A percentile compares a stretch with the other conserved stretches of the same genome.
phyloP scores from a whole-genome alignment of 1,140 invertebrate species.

The Drosophila punjabiensis region DNA sequence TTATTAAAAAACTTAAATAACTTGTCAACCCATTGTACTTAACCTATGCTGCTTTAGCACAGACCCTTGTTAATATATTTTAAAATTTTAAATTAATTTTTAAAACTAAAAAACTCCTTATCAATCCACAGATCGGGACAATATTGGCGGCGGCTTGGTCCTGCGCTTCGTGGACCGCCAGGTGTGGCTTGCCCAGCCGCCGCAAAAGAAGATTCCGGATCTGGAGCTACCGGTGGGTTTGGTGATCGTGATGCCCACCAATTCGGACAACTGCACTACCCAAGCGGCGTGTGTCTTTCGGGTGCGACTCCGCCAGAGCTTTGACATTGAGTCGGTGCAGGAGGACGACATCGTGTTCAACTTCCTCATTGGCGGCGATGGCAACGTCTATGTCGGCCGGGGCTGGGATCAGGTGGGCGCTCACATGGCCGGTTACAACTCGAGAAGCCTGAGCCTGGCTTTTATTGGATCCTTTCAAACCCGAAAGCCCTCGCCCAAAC shows the following conservation, averaged over 20 bases:
- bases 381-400: conserved; percentile 88
- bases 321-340: conserved; percentile 89
- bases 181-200: conserved; percentile 89
- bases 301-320: conserved; percentile 89
- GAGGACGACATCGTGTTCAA: conserved; percentile 88
- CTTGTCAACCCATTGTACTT: not conserved
- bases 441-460: conserved; percentile 87
- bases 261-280: conserved; percentile 85
- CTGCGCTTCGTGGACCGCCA: conserved; percentile 84
- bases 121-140: conserved; percentile 56
- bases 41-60: conserved; percentile 1
- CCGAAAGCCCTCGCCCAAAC: conserved; percentile 86
- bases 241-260: conserved; percentile 87
- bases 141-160: conserved; percentile 64
- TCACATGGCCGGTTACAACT: conserved; percentile 88
- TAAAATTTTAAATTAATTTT: not conserved
- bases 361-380: conserved; percentile 89
- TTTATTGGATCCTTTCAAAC: conserved; percentile 87
- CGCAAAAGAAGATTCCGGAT: conserved; percentile 77
- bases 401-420: conserved; percentile 88
- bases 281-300: conserved; percentile 86
- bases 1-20: too few species aligned
- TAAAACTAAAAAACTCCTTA: not conserved
- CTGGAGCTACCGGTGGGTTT: conserved; percentile 85
- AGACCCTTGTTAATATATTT: not conserved